Evolutionary conservation across 2,888 invertebrate genomes (phyloP).

Genomic region (Prenolepis imparis): DNA sequence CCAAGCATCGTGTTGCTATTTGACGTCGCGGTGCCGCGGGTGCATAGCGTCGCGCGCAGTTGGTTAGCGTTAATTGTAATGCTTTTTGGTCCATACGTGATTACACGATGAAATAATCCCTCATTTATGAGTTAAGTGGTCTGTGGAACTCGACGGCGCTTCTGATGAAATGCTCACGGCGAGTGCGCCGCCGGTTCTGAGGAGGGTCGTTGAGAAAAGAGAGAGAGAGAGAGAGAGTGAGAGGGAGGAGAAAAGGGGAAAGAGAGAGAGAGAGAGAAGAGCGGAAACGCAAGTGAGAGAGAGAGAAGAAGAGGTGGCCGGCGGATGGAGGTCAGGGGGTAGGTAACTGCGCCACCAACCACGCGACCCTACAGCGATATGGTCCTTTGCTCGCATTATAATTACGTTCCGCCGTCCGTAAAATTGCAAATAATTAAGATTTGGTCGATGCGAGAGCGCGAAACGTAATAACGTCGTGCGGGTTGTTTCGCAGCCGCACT

Average conservation of each 20-base stretch:
- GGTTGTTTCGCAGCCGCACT: conserved; percentile 50
- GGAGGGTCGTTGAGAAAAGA: conserved; percentile 76
- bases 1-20: conserved; percentile 74
- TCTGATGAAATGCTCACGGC: conserved; percentile 85
- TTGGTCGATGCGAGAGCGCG: conserved; percentile 80
- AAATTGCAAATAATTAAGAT: conserved; percentile 84
- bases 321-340: conserved; percentile 78
- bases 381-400: conserved; percentile 82
- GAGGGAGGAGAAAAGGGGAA: conserved; percentile 21
- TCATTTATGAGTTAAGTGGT: conserved; percentile 86
- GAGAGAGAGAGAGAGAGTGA: conserved; percentile 61
- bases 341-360: conserved; percentile 78
- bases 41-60: conserved; percentile 75
- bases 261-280: conserved; percentile 46
- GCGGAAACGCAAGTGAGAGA: conserved; percentile 38
- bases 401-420: conserved; percentile 82
- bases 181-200: conserved; percentile 79
- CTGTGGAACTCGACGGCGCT: conserved; percentile 84
- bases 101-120: conserved; percentile 85
- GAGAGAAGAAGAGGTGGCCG: conserved; percentile 56
- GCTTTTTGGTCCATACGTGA: conserved; percentile 85
- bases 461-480: conserved; percentile 66
- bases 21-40: conserved; percentile 76
- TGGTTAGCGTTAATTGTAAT: conserved; percentile 85
- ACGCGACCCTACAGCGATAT: conserved; percentile 80